Percentiles rank a stretch among this genome's conserved stretches.
Evolutionary conservation across 2,888 invertebrate genomes (phyloP).

Genomic region (Eupithecia inturbata): DNA sequence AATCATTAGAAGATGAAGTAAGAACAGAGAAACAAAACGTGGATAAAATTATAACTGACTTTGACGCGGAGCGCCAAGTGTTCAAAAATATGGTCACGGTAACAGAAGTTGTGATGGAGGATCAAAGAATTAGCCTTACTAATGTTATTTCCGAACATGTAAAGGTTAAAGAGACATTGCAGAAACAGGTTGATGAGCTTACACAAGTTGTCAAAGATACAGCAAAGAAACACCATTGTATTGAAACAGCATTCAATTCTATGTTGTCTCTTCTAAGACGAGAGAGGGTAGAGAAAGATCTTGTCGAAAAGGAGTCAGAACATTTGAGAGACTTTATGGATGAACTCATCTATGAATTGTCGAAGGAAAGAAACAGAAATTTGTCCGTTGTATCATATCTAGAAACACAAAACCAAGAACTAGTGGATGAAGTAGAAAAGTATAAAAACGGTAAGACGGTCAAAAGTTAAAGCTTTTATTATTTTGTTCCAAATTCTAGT

Average conservation of each 20-base stretch:
- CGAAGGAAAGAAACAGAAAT: constrained; percentile 36
- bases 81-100: constrained; percentile 70
- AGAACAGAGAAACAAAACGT: constrained; percentile 58
- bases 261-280: constrained; percentile 41
- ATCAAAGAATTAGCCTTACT: constrained; percentile 59
- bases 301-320: constrained; percentile 43
- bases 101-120: constrained; percentile 71
- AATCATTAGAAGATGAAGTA: constrained; percentile 57
- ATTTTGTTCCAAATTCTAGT: neutral
- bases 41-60: constrained; percentile 63
- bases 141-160: constrained; percentile 56
- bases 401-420: constrained; percentile 45
- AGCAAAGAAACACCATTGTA: constrained; percentile 49
- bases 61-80: constrained; percentile 65
- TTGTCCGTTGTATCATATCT: constrained; percentile 42
- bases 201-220: constrained; percentile 38
- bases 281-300: constrained; percentile 45
- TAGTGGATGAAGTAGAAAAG: constrained; percentile 44
- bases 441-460: constrained; percentile 53
- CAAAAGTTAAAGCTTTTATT: neutral
- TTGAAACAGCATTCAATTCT: constrained; percentile 48
- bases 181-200: constrained; percentile 51
- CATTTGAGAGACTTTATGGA: constrained; percentile 39
- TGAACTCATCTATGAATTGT: constrained; percentile 46
- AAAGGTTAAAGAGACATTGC: constrained; percentile 53